Conservation (phyloP, 2,113 vertebrate species). For the Pycnonotus jocosus region DNA sequence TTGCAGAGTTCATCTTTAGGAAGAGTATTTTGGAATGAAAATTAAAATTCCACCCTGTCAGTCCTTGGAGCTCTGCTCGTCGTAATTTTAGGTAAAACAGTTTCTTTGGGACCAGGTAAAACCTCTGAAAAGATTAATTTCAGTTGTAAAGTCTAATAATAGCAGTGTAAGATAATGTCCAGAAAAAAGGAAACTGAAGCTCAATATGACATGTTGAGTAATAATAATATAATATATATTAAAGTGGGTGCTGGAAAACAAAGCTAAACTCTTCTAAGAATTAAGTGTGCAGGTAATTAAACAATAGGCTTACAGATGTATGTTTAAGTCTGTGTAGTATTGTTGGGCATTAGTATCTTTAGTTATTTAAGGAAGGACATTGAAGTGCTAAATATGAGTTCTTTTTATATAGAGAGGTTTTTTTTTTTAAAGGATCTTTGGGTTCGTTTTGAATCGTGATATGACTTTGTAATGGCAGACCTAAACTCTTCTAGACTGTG, state of each 20-base stretch:
- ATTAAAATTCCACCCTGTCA: not conserved
- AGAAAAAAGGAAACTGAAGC: not conserved
- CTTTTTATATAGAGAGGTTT: not conserved
- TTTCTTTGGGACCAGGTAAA: not conserved
- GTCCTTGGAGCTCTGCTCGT: not conserved
- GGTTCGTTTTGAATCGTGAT: not conserved
- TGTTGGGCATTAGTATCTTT: not conserved
- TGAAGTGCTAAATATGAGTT: not conserved
- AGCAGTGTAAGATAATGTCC: not conserved
- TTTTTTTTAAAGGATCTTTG: not conserved
- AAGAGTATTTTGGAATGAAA: not conserved
- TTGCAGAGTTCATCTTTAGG: not conserved
- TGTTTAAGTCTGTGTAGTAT: not conserved
- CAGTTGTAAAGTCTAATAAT: slow-evolving; percentile 21
- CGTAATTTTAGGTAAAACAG: not conserved
- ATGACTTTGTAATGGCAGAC: not conserved
- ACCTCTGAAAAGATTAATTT: slow-evolving; percentile 34
- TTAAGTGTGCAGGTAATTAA: not conserved
- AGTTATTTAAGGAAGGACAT: not conserved
- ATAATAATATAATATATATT: not conserved
- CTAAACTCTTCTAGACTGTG: not conserved
- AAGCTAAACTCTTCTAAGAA: not conserved
- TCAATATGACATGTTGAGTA: not conserved
- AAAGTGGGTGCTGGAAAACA: not conserved
- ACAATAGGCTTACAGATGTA: not conserved